phyloP scores from a whole-genome alignment of 2,888 invertebrate genomes.

The Catocala fraxini region DNA sequence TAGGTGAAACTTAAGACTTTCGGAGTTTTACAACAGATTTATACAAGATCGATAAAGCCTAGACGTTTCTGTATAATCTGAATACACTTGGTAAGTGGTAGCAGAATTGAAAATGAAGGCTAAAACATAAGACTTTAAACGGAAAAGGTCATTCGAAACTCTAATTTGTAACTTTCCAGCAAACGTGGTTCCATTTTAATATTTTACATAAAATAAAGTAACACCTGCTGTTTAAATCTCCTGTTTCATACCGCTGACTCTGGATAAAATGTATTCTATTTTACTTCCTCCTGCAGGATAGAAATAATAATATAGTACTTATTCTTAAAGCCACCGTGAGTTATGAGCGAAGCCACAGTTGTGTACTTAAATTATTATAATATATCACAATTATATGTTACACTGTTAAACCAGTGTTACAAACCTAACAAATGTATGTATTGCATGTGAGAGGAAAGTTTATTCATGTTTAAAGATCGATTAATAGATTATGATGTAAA shows the following conservation, averaged over 20 bases:
- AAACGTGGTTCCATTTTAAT: constrained; percentile 68
- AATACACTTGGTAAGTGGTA: constrained; percentile 29
- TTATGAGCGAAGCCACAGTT: constrained; percentile 18
- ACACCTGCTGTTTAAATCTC: constrained; percentile 73
- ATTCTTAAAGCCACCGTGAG: constrained; percentile 25
- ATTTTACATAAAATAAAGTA: constrained; percentile 75
- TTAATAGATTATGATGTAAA: no score
- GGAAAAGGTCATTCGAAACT: constrained; percentile 66
- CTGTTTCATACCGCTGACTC: constrained; percentile 61
- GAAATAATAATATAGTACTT: constrained; percentile 38
- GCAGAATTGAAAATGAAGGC: constrained; percentile 29
- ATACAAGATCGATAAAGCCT: constrained; percentile 34
- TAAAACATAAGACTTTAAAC: constrained; percentile 56
- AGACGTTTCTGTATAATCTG: constrained; percentile 45
- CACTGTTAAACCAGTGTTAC: no score
- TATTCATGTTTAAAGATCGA: no score
- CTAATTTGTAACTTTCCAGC: constrained; percentile 70
- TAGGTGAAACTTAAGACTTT: constrained; percentile 34
- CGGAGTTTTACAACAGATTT: constrained; percentile 32
- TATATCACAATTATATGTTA: neutral
- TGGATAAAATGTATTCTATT: constrained; percentile 58
- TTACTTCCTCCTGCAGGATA: constrained; percentile 40
- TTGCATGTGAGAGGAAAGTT: no score
- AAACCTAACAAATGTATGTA: no score
- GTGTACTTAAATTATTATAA: constrained; percentile 9